These are phyloP conservation scores for Hydrotaea diabolus DNA, from an alignment of 2,888 invertebrate genomes.

Conservation along the genomic window DNA sequence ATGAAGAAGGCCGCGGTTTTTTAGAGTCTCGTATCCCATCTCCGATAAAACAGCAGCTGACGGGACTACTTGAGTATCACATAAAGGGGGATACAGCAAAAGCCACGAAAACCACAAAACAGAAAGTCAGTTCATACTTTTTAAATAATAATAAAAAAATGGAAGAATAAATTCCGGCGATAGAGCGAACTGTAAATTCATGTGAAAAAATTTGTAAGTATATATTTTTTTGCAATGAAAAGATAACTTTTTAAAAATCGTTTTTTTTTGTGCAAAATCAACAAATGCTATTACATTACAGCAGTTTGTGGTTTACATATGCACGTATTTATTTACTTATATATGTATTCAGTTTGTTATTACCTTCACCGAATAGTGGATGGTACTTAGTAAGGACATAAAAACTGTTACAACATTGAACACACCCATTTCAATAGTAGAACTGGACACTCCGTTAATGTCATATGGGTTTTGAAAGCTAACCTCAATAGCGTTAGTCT, in stretches of 20 bases:
- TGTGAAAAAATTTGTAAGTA: too few relatives aligned
- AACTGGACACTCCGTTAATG: too few relatives aligned
- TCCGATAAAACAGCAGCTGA: slow-evolving; percentile 31
- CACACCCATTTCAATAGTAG: too few relatives aligned
- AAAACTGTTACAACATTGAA: too few relatives aligned
- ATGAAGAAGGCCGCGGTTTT: slow-evolving; percentile 16
- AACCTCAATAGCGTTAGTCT: too few relatives aligned
- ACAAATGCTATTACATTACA: too few relatives aligned
- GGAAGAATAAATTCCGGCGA: not conserved
- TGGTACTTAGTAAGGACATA: too few relatives aligned
- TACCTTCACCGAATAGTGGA: too few relatives aligned
- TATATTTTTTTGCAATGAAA: too few relatives aligned
- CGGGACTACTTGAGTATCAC: not conserved
- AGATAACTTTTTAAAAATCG: not conserved
- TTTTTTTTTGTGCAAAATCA: too few relatives aligned
- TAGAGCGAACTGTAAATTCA: not conserved
- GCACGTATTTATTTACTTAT: too few relatives aligned
- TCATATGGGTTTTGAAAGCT: too few relatives aligned
- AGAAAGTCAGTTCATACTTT: slow-evolving; percentile 1
- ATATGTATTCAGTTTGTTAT: not conserved
- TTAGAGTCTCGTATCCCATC: slow-evolving; percentile 22
- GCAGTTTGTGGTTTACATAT: slow-evolving; percentile 7
- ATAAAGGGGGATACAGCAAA: not conserved
- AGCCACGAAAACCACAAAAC: not conserved
- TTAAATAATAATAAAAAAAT: not conserved